These are phyloP conservation scores for Xylocampa areola DNA, from an alignment of 2,888 invertebrate genomes.

Conservation along the genomic window DNA sequence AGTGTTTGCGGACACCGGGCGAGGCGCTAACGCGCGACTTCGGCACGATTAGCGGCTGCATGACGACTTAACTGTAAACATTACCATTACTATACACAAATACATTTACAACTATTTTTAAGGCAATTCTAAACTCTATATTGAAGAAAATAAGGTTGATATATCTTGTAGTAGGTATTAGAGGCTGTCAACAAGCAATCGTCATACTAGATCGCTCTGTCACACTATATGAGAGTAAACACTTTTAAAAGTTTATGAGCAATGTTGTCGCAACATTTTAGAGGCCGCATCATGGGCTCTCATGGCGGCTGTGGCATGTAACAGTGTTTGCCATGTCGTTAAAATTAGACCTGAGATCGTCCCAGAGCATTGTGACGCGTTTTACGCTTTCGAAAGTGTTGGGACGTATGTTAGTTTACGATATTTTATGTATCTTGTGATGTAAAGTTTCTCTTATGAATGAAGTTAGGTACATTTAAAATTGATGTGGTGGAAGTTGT, in stretches of 20 bases:
- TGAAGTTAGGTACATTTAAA: not conserved
- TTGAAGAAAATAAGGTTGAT: constrained; percentile 46
- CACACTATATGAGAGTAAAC: constrained; percentile 81
- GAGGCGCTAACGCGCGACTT: constrained; percentile 88
- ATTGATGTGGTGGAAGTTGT: not conserved
- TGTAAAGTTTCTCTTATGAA: constrained; percentile 20
- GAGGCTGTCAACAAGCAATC: constrained; percentile 76
- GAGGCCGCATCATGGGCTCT: constrained; percentile 84
- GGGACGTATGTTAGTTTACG: constrained; percentile 57
- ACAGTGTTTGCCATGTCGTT: constrained; percentile 76
- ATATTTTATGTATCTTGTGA: constrained; percentile 48
- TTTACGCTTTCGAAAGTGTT: constrained; percentile 78
- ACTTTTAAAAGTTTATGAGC: constrained; percentile 88
- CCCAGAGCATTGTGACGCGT: constrained; percentile 69
- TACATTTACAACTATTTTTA: constrained; percentile 38
- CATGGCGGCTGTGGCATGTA: constrained; percentile 70
- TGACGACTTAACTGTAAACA: constrained; percentile 89
- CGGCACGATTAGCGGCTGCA: constrained; percentile 84
- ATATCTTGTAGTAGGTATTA: constrained; percentile 5
- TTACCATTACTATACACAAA: constrained; percentile 77
- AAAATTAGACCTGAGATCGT: constrained; percentile 78
- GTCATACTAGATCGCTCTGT: constrained; percentile 84
- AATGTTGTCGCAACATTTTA: constrained; percentile 86
- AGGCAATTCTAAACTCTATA: constrained; percentile 61
- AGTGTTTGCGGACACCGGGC: constrained; percentile 87